Base-by-base conservation (phyloP, 2,888 invertebrate species). In the Tiphia femorata region DNA sequence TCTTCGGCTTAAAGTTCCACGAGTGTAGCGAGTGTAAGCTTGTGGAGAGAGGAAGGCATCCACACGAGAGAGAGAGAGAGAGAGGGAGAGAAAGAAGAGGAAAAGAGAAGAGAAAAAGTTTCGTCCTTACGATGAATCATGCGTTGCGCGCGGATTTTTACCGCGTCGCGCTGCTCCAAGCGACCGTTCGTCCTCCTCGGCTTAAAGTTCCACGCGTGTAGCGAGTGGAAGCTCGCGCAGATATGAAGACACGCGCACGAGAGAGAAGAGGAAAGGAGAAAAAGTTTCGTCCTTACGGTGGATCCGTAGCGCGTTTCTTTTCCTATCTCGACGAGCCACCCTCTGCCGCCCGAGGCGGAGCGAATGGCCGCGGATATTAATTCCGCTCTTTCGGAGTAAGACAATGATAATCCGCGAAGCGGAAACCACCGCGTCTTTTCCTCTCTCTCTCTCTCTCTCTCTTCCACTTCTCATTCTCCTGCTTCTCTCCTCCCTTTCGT, bases 321-420 rank as follows among this genome's bases (percentile, higher is more conserved):
- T n/a, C 12, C 7, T 14, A 1, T 8, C 12, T 33, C 12, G 14
- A 10, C 7, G 38, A 38, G 38, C 3, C 38, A 1, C 10, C 7
- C 1, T 6, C 1, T 27, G 6, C 27, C 19, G 3, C 19, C 16
- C 19, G 19, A 38, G 17, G 10, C 19, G n/a, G n/a, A n/a, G n/a
- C n/a, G n/a, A n/a, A n/a, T n/a, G n/a, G n/a, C 8, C 38, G 20
- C 7, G 19, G 38, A 38, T 38, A 38, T 38, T 17, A 38, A 38
- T 38, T 38, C 19, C 38, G 19, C 33, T 20, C 38, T 38, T 38
- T 20, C 7, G 19, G 19, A 19, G 38, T 20, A 19, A 38, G 38
- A 38, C 17, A 38, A 20, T 20, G 38, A 38, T 38, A 38, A 38
- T 38, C 38, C 19, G 38, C 38, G 6, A 6, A 33, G 8, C 46